Evolutionary conservation across 2,797 vertebrate genomes (phyloP).

Genomic region (Helarctos malayanus): DNA sequence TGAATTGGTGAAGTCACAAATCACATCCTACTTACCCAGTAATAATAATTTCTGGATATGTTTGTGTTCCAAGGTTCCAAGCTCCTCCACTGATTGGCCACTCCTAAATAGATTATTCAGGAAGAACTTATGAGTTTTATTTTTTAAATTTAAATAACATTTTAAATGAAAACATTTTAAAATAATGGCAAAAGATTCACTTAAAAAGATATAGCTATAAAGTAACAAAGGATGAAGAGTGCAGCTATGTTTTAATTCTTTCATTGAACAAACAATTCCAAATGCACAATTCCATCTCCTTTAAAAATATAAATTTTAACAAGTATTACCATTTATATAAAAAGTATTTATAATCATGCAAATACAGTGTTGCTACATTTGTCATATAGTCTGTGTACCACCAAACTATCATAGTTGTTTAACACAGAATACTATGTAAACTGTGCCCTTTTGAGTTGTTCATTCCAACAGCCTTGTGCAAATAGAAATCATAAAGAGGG

Average conservation of each 20-base stretch:
- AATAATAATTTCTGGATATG: conserved; percentile 98
- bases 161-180: conserved; percentile 62
- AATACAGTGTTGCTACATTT: conserved; percentile 2
- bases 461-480: neutral
- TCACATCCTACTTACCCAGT: conserved; percentile 94
- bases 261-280: conserved; percentile 42
- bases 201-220: conserved; percentile 43
- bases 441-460: neutral
- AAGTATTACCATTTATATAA: conserved; percentile 45
- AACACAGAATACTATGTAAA: neutral
- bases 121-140: conserved; percentile 47
- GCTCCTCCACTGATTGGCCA: conserved; percentile 97
- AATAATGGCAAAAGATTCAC: conserved; percentile 49
- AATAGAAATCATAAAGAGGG: conserved; percentile 55
- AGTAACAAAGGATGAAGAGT: conserved; percentile 5
- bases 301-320: conserved; percentile 53
- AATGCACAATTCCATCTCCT: conserved; percentile 18
- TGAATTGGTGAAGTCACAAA: conserved; percentile 65
- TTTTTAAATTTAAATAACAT: conserved; percentile 50
- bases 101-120: conserved; percentile 91
- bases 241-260: conserved; percentile 50
- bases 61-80: conserved; percentile 97
- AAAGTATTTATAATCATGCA: conserved; percentile 31
- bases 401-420: conserved; percentile 7
- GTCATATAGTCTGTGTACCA: neutral